Evolutionary conservation across 30 jellyfish, hydroid and myxozoan species (phyloP).

Genomic region (Pelagia noctiluca): DNA sequence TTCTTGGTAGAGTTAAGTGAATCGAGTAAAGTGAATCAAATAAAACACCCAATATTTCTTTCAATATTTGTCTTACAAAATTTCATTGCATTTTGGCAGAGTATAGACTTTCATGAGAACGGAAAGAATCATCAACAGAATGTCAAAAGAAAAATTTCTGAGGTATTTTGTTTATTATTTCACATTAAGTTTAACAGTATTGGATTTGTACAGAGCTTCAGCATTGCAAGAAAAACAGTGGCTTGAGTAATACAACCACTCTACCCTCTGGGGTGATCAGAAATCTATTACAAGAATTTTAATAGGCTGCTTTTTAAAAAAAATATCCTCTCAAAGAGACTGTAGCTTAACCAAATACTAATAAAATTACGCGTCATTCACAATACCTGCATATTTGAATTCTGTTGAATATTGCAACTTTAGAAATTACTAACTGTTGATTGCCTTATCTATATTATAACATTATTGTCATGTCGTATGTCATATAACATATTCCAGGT

Average conservation of each 20-base stretch:
- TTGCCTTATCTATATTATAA: background rate
- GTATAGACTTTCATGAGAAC: conserved; percentile 93
- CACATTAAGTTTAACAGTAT: background rate
- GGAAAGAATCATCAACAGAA: conserved; percentile 93
- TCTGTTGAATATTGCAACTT: background rate
- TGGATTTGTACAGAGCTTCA: background rate
- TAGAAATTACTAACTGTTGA: background rate
- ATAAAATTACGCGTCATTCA: too few relatives aligned
- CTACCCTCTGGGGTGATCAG: background rate
- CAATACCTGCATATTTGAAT: background rate
- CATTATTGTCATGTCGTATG: background rate
- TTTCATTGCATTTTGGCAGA: too few relatives aligned
- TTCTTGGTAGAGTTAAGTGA: too few relatives aligned
- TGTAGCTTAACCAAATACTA: too few relatives aligned
- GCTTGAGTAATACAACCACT: background rate
- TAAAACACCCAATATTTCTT: too few relatives aligned
- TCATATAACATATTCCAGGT: conserved; percentile 58
- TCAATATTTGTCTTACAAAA: too few relatives aligned
- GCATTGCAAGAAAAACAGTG: background rate
- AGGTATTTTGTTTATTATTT: conserved; percentile 44
- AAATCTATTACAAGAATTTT: background rate
- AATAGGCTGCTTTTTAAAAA: background rate
- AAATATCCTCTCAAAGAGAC: background rate
- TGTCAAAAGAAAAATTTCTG: conserved; percentile 88
- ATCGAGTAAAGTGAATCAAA: too few relatives aligned